phyloP scores from a whole-genome alignment of 2,888 invertebrate genomes.

The Drosophila kokeensis region DNA sequence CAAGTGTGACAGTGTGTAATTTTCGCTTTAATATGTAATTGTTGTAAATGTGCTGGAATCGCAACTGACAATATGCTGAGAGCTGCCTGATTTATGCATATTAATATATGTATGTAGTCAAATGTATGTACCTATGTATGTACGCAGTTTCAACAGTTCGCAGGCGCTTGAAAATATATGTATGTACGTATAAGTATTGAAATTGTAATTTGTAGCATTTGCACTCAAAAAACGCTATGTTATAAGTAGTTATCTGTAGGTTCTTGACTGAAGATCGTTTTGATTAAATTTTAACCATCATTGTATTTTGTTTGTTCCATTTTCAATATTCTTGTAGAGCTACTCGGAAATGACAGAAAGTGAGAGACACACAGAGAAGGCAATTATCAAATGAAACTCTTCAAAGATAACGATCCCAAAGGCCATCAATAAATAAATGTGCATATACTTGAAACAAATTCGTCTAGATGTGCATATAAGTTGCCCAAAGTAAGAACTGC shows the following conservation, averaged over 20 bases:
- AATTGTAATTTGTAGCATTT: constrained; percentile 3
- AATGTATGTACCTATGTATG: background rate
- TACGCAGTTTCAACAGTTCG: background rate
- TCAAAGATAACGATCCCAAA: constrained; percentile 10
- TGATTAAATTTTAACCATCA: constrained; percentile 16
- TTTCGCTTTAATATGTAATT: constrained; percentile 16
- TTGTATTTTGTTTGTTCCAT: constrained; percentile 2
- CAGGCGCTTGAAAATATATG: background rate
- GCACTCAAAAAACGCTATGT: background rate
- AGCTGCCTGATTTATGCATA: constrained; percentile 46
- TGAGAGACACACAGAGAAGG: background rate
- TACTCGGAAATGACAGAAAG: constrained; percentile 1
- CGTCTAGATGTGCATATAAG: background rate
- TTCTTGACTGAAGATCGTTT: constrained; percentile 21
- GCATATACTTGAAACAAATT: constrained; percentile 32
- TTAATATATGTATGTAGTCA: background rate
- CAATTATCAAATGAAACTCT: constrained; percentile 29
- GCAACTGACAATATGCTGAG: constrained; percentile 49
- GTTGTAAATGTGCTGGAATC: constrained; percentile 36
- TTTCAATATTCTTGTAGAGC: constrained; percentile 20
- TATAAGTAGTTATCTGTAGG: background rate
- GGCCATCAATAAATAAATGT: constrained; percentile 51
- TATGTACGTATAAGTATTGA: background rate
- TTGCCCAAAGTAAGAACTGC: background rate
- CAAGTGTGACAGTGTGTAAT: constrained; percentile 6